Evolutionary conservation across 2,113 vertebrate species (phyloP).

Genomic region (Struthio camelus): DNA sequence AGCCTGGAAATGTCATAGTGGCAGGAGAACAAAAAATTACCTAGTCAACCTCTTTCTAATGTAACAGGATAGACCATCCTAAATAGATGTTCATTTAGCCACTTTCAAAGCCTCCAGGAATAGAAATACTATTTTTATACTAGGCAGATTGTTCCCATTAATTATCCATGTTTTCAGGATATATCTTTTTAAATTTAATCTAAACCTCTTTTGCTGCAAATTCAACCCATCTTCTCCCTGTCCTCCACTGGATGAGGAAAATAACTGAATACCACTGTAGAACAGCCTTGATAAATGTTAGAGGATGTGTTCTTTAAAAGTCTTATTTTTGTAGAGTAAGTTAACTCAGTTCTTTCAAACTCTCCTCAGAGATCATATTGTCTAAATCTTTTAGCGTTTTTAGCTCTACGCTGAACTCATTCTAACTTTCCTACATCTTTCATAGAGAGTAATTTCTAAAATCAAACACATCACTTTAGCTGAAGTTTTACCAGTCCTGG

Average conservation of each 20-base stretch:
- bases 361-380: not conserved
- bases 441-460: not conserved
- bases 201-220: not conserved
- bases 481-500: not conserved
- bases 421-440: not conserved
- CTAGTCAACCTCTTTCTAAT: rapidly evolving
- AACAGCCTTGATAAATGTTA: not conserved
- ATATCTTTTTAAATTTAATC: not conserved
- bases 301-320: not conserved
- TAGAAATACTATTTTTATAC: not conserved
- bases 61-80: not conserved
- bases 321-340: not conserved
- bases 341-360: not conserved
- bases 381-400: not conserved
- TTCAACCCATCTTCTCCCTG: not conserved
- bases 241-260: not conserved
- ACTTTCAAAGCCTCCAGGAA: not conserved
- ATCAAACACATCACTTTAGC: not conserved
- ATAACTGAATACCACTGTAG: not conserved
- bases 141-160: not conserved
- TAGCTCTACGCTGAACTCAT: not conserved
- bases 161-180: not conserved
- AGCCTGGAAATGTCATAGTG: not conserved
- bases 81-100: not conserved
- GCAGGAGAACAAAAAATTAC: not conserved